Evolutionary conservation across 2,113 vertebrate species (phyloP).

Genomic region (Orientallactaga bullata): DNA sequence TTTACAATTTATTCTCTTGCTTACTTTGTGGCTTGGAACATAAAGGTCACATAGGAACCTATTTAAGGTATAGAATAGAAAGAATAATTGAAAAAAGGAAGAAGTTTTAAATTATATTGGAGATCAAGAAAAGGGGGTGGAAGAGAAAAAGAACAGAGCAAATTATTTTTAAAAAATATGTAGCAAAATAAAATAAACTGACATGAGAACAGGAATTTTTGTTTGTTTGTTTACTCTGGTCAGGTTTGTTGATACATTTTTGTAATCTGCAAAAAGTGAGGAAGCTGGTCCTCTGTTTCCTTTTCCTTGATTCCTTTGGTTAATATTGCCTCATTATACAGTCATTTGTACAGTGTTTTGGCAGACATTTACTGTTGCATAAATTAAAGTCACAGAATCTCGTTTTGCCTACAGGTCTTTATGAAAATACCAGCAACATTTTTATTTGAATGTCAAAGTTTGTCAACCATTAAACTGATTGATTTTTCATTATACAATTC

Average conservation of each 20-base stretch:
- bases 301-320: slow-evolving; percentile 71
- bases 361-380: slow-evolving; percentile 86
- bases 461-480: slow-evolving; percentile 89
- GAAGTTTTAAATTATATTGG: not conserved
- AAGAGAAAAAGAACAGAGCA: not conserved
- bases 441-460: slow-evolving; percentile 89
- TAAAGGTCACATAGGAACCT: slow-evolving; percentile 25
- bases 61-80: slow-evolving; percentile 42
- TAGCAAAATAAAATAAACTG: slow-evolving; percentile 66
- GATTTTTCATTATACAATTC: slow-evolving; percentile 88
- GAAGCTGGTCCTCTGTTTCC: slow-evolving; percentile 73
- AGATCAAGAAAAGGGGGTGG: not conserved
- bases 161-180: slow-evolving; percentile 67
- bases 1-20: slow-evolving; percentile 3
- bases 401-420: slow-evolving; percentile 87
- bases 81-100: not conserved
- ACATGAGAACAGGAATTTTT: slow-evolving; percentile 45
- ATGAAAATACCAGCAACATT: slow-evolving; percentile 87
- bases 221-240: slow-evolving; percentile 50
- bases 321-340: slow-evolving; percentile 87
- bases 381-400: slow-evolving; percentile 86
- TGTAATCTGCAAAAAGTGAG: slow-evolving; percentile 74
- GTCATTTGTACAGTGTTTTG: slow-evolving; percentile 84
- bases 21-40: slow-evolving; percentile 9
- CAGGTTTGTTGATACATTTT: slow-evolving; percentile 66